These are phyloP conservation scores for Panonychus citri DNA, from an alignment of 1,140 invertebrate species.

Conservation along the genomic window DNA sequence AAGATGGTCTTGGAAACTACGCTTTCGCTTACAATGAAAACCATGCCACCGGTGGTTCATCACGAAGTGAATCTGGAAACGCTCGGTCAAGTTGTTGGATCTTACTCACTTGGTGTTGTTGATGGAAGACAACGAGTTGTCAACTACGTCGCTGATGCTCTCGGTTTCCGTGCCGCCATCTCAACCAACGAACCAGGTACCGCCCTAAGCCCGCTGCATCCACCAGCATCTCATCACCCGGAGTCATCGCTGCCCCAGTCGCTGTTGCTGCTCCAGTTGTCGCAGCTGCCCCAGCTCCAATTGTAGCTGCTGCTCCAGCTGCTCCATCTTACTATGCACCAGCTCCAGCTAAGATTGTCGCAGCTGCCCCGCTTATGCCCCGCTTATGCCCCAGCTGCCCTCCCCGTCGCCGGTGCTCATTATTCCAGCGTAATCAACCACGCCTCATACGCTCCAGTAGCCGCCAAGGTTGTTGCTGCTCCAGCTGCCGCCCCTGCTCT, in stretches of 20 bases:
- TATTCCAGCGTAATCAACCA: too few relatives aligned
- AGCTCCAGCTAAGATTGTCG: too few relatives aligned
- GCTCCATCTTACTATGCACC: too few relatives aligned
- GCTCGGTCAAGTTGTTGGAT: conserved; percentile 15
- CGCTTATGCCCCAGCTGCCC: too few relatives aligned
- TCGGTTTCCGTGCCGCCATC: conserved; percentile 16
- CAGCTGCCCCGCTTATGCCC: too few relatives aligned
- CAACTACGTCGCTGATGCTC: conserved; percentile 19
- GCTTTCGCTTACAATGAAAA: conserved; percentile 18
- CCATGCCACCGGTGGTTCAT: conserved; percentile 18
- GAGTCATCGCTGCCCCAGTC: not conserved
- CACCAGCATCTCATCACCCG: not conserved
- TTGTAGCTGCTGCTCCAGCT: not conserved
- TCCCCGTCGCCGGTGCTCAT: too few relatives aligned
- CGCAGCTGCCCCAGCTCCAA: not conserved
- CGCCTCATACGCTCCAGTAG: too few relatives aligned
- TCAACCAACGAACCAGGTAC: conserved; percentile 13
- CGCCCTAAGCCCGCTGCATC: not conserved
- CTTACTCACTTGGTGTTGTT: conserved; percentile 14
- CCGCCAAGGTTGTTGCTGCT: not conserved
- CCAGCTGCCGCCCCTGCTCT: not conserved
- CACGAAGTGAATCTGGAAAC: conserved; percentile 14
- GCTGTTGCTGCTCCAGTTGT: not conserved
- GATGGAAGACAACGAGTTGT: conserved; percentile 16
- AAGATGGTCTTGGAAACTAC: conserved; percentile 17